These are phyloP conservation scores for Ormyrus rosae DNA, from an alignment of 2,888 invertebrate genomes.

Conservation along the genomic window DNA sequence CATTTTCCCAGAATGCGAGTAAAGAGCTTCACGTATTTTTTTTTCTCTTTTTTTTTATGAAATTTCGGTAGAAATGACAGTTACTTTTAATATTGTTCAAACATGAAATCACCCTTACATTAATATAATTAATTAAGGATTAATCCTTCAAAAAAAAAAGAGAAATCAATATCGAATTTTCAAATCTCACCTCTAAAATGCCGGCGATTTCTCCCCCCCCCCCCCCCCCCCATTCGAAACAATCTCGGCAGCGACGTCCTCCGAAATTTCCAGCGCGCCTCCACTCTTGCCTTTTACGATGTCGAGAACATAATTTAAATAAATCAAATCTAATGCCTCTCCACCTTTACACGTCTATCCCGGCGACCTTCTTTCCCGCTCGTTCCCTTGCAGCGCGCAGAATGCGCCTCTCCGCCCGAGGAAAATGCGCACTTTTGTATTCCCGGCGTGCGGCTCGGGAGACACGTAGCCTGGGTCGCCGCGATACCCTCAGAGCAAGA, in stretches of 20 bases:
- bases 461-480: slow-evolving; percentile 62
- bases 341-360: slow-evolving; percentile 8
- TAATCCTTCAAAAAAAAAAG: no score
- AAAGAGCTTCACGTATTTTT: not conserved
- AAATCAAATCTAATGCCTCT: slow-evolving; percentile 43
- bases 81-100: no score
- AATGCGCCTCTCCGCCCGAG: not conserved
- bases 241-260: no score
- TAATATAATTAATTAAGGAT: no score
- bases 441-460: slow-evolving; percentile 57
- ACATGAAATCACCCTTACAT: no score
- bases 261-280: no score
- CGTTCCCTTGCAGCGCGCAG: not conserved
- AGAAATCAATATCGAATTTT: no score
- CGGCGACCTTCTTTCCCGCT: not conserved
- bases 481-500: not conserved
- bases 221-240: no score
- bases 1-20: not conserved
- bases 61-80: no score
- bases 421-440: slow-evolving; percentile 61
- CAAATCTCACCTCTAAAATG: no score
- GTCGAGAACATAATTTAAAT: slow-evolving; percentile 34
- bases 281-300: not conserved
- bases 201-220: no score
- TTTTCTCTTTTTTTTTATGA: no score